Conservation (phyloP, 2,113 vertebrate species). For the Cryptotis parvus region DNA sequence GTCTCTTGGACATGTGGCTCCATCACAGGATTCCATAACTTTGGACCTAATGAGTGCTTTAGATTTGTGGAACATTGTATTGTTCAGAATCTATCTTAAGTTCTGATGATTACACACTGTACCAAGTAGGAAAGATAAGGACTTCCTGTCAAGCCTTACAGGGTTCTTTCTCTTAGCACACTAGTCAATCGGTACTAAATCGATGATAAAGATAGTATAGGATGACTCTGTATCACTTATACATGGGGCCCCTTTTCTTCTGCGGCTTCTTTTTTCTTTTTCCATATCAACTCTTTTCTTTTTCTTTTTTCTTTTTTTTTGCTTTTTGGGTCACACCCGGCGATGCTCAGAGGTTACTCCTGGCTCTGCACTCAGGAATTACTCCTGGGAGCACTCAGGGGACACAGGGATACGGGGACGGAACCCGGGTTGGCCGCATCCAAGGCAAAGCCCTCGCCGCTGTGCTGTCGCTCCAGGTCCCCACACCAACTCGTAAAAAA, state of each 20-base stretch:
- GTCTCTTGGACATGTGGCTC: background rate
- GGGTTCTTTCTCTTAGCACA: constrained; percentile 24
- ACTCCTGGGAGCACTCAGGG: too few species aligned
- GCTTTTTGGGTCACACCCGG: too few species aligned
- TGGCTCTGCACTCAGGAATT: too few species aligned
- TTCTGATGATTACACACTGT: background rate
- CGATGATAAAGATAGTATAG: constrained; percentile 18
- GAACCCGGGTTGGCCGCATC: too few species aligned
- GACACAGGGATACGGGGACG: too few species aligned
- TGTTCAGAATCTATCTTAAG: background rate
- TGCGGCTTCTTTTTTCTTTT: constrained; percentile 26
- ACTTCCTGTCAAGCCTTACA: constrained; percentile 18
- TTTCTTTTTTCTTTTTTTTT: too few species aligned
- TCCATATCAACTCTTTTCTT: background rate
- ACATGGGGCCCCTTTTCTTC: background rate
- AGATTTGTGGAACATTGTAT: background rate
- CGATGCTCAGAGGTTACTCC: too few species aligned
- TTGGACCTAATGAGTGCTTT: background rate
- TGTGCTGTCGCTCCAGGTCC: too few species aligned
- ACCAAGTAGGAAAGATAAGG: background rate
- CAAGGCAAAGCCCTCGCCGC: too few species aligned
- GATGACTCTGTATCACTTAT: background rate
- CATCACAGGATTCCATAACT: background rate
- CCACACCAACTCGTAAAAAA: too few species aligned
- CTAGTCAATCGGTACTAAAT: background rate